A percentile compares a stretch with the other conserved stretches of the same genome.
These are phyloP conservation scores for Chaenocephalus aceratus DNA, from an alignment of 2,113 vertebrate genomes.

Conservation along the genomic window DNA sequence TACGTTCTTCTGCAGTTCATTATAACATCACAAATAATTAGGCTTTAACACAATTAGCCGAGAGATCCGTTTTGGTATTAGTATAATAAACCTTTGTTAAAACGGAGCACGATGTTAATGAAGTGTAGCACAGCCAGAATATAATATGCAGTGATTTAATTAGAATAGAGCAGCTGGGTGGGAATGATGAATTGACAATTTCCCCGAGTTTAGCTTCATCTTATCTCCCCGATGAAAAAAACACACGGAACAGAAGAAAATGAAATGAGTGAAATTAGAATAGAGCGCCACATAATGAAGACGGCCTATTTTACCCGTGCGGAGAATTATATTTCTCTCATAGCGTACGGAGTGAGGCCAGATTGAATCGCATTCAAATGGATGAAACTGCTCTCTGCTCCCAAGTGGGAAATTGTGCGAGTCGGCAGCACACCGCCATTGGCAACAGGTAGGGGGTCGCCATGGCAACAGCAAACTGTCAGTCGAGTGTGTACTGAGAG, in stretches of 20 bases:
- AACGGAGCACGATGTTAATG: slow-evolving; percentile 18
- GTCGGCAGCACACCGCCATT: slow-evolving; percentile 25
- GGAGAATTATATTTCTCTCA: slow-evolving; percentile 17
- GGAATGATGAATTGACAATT: slow-evolving; percentile 60
- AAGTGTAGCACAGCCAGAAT: slow-evolving; percentile 28
- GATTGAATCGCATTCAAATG: slow-evolving; percentile 39
- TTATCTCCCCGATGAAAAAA: slow-evolving; percentile 41
- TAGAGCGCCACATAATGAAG: slow-evolving; percentile 27
- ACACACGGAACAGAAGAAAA: slow-evolving; percentile 20
- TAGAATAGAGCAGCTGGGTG: slow-evolving; percentile 36
- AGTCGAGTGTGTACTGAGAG: slow-evolving; percentile 62
- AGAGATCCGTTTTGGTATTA: background rate
- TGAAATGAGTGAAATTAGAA: slow-evolving; percentile 30
- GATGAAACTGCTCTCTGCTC: slow-evolving; percentile 40
- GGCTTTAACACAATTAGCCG: slow-evolving; percentile 20
- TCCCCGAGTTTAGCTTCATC: slow-evolving; percentile 55
- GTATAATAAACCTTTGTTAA: slow-evolving; percentile 36
- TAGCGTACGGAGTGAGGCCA: background rate
- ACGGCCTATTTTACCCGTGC: slow-evolving; percentile 15
- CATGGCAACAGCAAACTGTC: slow-evolving; percentile 75
- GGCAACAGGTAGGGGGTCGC: slow-evolving; percentile 74
- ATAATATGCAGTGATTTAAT: slow-evolving; percentile 60
- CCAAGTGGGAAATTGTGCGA: slow-evolving; percentile 48
- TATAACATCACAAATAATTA: background rate
- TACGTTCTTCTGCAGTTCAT: background rate